A percentile compares a stretch with the other conserved stretches of the same genome.
Evolutionary conservation across 2,113 vertebrate species (phyloP).

Genomic region (Datnioides undecimradiatus): DNA sequence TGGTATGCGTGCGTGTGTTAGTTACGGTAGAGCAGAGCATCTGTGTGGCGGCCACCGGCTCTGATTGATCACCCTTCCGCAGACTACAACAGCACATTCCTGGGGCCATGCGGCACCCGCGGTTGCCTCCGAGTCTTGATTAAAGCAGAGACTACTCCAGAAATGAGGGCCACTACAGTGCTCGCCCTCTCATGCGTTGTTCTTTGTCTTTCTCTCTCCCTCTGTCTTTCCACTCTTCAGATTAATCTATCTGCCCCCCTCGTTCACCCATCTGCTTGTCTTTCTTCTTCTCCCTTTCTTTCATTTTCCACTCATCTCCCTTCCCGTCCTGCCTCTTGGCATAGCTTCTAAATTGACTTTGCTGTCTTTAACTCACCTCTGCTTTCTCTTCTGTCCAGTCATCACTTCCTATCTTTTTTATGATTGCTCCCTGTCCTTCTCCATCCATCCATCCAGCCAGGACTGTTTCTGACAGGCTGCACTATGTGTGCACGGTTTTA

Average conservation of each 20-base stretch:
- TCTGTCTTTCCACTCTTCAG: slow-evolving; percentile 3
- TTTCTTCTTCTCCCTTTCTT: slow-evolving; percentile 2
- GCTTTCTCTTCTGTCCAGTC: background rate
- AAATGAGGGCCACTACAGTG: slow-evolving; percentile 43
- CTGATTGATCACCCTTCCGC: slow-evolving; percentile 75
- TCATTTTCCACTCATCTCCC: slow-evolving; percentile 5
- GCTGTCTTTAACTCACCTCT: background rate
- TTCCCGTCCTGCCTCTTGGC: background rate
- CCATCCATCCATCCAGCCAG: no score
- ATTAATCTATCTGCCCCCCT: slow-evolving; percentile 42
- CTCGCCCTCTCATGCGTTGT: slow-evolving; percentile 4
- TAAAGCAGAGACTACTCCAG: slow-evolving; percentile 61
- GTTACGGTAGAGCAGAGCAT: slow-evolving; percentile 47
- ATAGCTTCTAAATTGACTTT: background rate
- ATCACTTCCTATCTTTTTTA: no score
- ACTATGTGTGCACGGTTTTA: background rate
- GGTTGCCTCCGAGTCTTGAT: slow-evolving; percentile 52
- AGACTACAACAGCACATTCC: slow-evolving; percentile 30
- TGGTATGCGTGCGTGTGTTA: slow-evolving; percentile 27
- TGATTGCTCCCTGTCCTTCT: no score
- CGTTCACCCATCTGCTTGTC: slow-evolving; percentile 23
- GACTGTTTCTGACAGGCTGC: background rate
- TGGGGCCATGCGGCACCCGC: background rate
- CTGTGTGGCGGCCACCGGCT: slow-evolving; percentile 49
- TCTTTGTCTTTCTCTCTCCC: slow-evolving; percentile 17